These are phyloP conservation scores for Hippocampus barbouri DNA, from an alignment of 2,113 vertebrate genomes.

Conservation along the genomic window DNA sequence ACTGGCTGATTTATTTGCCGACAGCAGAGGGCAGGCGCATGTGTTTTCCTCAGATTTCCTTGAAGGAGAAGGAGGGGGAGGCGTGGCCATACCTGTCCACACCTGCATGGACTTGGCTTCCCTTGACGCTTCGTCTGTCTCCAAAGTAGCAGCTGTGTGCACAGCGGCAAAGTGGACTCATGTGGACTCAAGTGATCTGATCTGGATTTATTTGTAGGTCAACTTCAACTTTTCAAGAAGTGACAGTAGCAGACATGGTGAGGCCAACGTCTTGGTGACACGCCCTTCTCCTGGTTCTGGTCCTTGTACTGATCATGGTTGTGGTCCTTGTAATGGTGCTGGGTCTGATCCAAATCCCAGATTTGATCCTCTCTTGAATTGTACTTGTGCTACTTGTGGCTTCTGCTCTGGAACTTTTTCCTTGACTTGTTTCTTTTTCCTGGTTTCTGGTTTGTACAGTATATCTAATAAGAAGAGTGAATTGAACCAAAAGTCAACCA, in stretches of 20 bases:
- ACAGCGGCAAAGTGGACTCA: background rate
- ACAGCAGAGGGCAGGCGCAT: constrained; percentile 21
- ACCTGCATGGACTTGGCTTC: constrained; percentile 57
- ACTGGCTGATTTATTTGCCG: constrained; percentile 59
- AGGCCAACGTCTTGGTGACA: constrained; percentile 20
- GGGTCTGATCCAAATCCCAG: background rate
- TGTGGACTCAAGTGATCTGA: background rate
- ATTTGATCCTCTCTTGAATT: background rate
- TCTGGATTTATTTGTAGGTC: constrained; percentile 14
- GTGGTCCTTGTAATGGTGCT: background rate
- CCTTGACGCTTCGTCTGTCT: background rate
- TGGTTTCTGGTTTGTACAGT: background rate
- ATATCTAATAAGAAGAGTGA: background rate
- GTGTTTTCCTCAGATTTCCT: constrained; percentile 58
- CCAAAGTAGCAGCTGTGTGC: constrained; percentile 17
- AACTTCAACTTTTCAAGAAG: constrained; percentile 46
- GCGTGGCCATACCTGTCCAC: constrained; percentile 63
- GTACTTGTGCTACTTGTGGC: background rate
- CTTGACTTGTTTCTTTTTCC: background rate
- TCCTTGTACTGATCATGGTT: background rate
- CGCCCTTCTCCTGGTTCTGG: background rate
- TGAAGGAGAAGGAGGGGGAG: constrained; percentile 9
- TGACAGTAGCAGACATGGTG: constrained; percentile 51
- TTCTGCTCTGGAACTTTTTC: background rate
- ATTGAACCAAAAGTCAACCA: background rate